Percentiles rank a stretch among this genome's conserved stretches.
These are phyloP conservation scores for Mastomys coucha DNA, from an alignment of 2,113 vertebrate species.

Conservation along the genomic window DNA sequence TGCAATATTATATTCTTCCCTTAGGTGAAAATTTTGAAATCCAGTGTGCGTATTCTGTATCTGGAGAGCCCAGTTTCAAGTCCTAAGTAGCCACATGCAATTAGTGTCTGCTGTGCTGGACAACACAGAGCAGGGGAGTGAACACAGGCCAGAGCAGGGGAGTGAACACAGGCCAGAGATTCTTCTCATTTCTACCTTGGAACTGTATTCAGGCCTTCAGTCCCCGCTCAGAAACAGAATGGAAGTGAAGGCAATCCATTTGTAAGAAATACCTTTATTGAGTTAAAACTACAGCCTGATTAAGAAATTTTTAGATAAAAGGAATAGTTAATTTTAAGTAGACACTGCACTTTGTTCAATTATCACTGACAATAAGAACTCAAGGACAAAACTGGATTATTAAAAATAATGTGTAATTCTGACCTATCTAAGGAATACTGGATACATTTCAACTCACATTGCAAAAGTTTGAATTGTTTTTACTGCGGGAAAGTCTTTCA, in stretches of 20 bases:
- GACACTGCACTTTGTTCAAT: constrained; percentile 9
- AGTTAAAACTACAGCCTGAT: not conserved
- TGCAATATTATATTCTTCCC: not conserved
- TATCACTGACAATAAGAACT: not conserved
- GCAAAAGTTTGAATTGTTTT: not conserved
- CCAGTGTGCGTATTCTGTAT: not conserved
- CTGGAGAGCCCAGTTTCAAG: not conserved
- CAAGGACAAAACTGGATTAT: not conserved
- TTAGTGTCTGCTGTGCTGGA: not conserved
- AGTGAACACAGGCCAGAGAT: not conserved
- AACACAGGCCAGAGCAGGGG: not conserved
- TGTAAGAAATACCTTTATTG: not conserved
- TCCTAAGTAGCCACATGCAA: too few relatives aligned
- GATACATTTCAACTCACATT: not conserved
- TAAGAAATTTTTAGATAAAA: not conserved
- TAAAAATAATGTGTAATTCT: constrained; percentile 34
- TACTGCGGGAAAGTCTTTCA: not conserved
- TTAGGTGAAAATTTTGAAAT: not conserved
- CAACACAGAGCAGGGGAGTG: not conserved
- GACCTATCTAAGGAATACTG: not conserved
- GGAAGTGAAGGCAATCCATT: not conserved
- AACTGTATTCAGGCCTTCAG: not conserved
- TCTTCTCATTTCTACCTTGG: not conserved
- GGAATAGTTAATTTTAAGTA: not conserved
- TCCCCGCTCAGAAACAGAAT: not conserved